A percentile compares a stretch with the other conserved stretches of the same genome.
Evolutionary conservation across 1,140 invertebrate genomes (phyloP).

Genomic region (Sinonovacula constricta): DNA sequence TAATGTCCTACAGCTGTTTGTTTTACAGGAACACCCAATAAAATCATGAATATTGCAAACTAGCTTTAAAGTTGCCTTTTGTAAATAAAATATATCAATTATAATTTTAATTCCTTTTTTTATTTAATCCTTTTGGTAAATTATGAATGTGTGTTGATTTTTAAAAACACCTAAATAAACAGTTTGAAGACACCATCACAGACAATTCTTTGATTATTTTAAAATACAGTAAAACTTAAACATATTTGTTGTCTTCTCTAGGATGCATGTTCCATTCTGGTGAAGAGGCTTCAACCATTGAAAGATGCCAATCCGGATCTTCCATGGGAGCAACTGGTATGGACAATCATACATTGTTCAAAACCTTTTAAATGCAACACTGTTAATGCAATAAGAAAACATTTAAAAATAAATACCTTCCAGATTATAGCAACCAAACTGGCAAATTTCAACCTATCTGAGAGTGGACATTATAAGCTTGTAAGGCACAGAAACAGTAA

Average conservation of each 20-base stretch:
- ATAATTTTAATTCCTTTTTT: not conserved
- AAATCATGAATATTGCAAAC: too few species aligned
- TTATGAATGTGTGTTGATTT: not conserved
- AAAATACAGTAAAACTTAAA: not conserved
- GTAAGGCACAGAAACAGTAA: too few species aligned
- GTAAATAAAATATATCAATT: too few species aligned
- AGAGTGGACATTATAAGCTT: too few species aligned
- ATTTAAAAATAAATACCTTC: too few species aligned
- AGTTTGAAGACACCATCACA: not conserved
- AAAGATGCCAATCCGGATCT: conserved; percentile 87
- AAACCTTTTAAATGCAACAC: not conserved
- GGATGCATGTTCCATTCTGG: conserved; percentile 90
- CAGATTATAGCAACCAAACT: too few species aligned
- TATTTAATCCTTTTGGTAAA: not conserved
- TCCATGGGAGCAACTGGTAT: conserved; percentile 93
- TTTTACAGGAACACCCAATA: too few species aligned
- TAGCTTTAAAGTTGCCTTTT: too few species aligned
- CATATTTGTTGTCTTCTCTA: conserved; percentile 72
- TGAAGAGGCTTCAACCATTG: conserved; percentile 87
- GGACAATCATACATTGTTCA: conserved; percentile 46
- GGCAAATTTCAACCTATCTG: too few species aligned
- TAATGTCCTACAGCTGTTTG: too few species aligned
- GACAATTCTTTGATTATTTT: not conserved
- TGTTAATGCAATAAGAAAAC: not conserved
- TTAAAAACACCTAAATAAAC: not conserved